phyloP scores from a whole-genome alignment of 2,888 invertebrate genomes.

The Macrosiphum euphorbiae region DNA sequence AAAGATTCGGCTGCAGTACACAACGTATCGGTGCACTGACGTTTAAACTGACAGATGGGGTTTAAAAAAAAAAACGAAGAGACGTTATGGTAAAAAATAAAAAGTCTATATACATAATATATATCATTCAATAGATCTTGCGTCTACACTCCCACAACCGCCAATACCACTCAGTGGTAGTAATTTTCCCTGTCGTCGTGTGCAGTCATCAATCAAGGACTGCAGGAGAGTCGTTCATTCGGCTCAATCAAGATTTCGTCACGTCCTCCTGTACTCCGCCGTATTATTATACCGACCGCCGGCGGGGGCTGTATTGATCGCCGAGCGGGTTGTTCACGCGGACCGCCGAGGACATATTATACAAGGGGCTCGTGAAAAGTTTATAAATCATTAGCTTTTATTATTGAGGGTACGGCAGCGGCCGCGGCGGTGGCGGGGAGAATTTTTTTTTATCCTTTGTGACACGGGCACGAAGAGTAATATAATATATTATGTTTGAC shows the following conservation, averaged over 20 bases:
- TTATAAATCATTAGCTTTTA: constrained; percentile 42
- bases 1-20: neutral
- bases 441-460: constrained; percentile 6
- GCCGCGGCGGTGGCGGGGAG: neutral
- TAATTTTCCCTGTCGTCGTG: neutral
- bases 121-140: neutral
- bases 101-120: neutral
- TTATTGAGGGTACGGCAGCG: neutral
- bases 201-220: constrained; percentile 18
- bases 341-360: neutral
- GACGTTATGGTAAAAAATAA: neutral
- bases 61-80: neutral
- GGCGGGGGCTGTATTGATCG: constrained; percentile 23
- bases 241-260: constrained; percentile 38
- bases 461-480: neutral
- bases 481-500: constrained; percentile 20
- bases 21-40: neutral
- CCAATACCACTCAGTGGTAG: neutral
- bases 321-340: constrained; percentile 15
- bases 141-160: neutral
- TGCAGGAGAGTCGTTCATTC: constrained; percentile 3
- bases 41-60: neutral
- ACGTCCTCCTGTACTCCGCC: constrained; percentile 5
- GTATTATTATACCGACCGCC: neutral
- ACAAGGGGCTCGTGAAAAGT: constrained; percentile 25